Evolutionary conservation across 2,797 vertebrate genomes (phyloP).

Genomic region (Discoglossus pictus): DNA sequence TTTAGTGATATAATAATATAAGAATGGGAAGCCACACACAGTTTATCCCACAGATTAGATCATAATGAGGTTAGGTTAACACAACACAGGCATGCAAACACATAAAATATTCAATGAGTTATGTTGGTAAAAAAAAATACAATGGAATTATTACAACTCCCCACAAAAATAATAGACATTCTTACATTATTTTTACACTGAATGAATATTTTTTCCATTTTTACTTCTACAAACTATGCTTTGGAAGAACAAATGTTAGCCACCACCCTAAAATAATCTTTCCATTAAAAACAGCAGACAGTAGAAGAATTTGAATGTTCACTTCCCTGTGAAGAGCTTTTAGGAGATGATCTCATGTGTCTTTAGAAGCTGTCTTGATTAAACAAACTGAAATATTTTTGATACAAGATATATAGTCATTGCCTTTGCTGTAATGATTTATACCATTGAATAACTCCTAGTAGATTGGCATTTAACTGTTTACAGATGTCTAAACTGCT

Average conservation of each 20-base stretch:
- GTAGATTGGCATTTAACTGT: constrained; percentile 19
- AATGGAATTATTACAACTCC: constrained; percentile 33
- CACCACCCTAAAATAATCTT: constrained; percentile 37
- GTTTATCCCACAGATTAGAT: constrained; percentile 38
- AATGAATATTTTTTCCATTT: constrained; percentile 41
- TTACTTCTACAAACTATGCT: constrained; percentile 40
- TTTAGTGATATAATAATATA: constrained; percentile 34
- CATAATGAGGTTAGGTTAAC: constrained; percentile 52
- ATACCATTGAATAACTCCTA: not conserved
- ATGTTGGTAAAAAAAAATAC: constrained; percentile 32
- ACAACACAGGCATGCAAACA: constrained; percentile 36
- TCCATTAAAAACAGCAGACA: constrained; percentile 48
- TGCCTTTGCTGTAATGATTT: constrained; percentile 1
- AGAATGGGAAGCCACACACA: constrained; percentile 29
- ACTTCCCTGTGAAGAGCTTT: constrained; percentile 17
- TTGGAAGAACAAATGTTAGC: constrained; percentile 32
- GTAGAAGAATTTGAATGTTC: constrained; percentile 26
- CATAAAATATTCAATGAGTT: constrained; percentile 33
- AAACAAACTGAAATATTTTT: constrained; percentile 27
- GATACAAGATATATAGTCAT: constrained; percentile 25
- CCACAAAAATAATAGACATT: constrained; percentile 20
- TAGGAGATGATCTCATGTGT: constrained; percentile 24
- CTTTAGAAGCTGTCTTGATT: constrained; percentile 12
- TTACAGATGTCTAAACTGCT: constrained; percentile 26
- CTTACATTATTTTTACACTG: constrained; percentile 38